These are phyloP conservation scores for Rambutsinella grinnellia DNA, from an alignment of 2,888 invertebrate species.

Conservation along the genomic window DNA sequence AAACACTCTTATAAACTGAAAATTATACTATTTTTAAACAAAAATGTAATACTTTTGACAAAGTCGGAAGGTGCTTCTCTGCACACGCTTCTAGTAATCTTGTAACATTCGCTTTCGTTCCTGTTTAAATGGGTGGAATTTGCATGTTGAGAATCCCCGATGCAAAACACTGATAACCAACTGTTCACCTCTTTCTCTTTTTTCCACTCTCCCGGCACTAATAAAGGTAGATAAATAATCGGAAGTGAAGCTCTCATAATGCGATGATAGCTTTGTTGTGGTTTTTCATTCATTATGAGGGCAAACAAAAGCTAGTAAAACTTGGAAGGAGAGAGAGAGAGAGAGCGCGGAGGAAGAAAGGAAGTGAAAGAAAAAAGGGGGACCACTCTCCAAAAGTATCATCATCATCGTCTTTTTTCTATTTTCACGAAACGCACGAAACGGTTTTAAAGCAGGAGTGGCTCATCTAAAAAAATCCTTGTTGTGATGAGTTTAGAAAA, in stretches of 20 bases:
- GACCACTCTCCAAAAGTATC: conserved; percentile 13
- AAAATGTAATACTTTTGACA: conserved; percentile 21
- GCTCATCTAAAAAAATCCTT: not conserved
- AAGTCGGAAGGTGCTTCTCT: conserved; percentile 30
- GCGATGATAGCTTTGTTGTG: conserved; percentile 37
- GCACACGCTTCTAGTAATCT: not conserved
- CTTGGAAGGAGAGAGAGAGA: conserved; percentile 29
- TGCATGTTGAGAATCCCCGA: conserved; percentile 42
- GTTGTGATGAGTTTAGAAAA: not conserved
- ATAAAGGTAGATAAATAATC: conserved; percentile 24
- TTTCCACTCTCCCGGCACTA: not conserved
- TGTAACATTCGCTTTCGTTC: not conserved
- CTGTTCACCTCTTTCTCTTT: conserved; percentile 26
- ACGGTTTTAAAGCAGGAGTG: not conserved
- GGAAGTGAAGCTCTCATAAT: conserved; percentile 39
- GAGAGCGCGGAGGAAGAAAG: conserved; percentile 21
- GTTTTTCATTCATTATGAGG: conserved; percentile 3
- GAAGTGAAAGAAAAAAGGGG: conserved; percentile 25
- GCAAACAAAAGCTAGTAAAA: not conserved
- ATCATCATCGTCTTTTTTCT: conserved; percentile 13
- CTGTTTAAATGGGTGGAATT: conserved; percentile 16
- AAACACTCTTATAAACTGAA: no score
- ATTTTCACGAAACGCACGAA: conserved; percentile 14
- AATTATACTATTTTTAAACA: no score
- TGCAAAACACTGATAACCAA: conserved; percentile 45